Evolutionary conservation across 2,113 vertebrate species (phyloP).

Genomic region (Bagarius yarrelli): DNA sequence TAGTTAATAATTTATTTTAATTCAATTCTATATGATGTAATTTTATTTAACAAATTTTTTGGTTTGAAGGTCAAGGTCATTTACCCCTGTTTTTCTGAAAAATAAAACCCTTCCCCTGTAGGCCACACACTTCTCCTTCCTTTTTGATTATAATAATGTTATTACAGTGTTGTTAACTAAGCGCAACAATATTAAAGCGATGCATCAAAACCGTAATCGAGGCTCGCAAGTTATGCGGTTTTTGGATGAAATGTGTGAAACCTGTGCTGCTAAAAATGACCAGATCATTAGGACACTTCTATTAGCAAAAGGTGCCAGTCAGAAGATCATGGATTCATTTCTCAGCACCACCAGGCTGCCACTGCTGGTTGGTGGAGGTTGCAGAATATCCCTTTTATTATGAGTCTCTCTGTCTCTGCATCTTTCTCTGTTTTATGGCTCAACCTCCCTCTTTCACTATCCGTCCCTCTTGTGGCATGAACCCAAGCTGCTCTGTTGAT

Average conservation of each 20-base stretch:
- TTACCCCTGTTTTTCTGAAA: not conserved
- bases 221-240: not conserved
- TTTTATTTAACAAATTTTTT: no score
- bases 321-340: no score
- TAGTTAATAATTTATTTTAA: no score
- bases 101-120: not conserved
- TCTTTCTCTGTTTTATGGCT: not conserved
- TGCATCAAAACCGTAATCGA: not conserved
- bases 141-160: not conserved
- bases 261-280: not conserved
- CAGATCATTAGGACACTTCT: not conserved
- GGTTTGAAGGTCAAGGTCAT: not conserved
- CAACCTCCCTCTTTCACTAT: not conserved
- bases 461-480: not conserved
- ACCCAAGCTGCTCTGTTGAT: conserved; percentile 1
- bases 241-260: not conserved
- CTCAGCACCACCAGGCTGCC: no score
- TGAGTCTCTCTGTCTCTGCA: not conserved
- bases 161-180: not conserved
- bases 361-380: no score
- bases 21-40: no score
- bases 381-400: not conserved
- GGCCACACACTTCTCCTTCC: not conserved
- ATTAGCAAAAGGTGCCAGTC: no score
- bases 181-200: not conserved